Percentiles rank a stretch among this genome's conserved stretches.
Evolutionary conservation across 2,797 vertebrate species (phyloP).

Genomic region (Pterois miles): DNA sequence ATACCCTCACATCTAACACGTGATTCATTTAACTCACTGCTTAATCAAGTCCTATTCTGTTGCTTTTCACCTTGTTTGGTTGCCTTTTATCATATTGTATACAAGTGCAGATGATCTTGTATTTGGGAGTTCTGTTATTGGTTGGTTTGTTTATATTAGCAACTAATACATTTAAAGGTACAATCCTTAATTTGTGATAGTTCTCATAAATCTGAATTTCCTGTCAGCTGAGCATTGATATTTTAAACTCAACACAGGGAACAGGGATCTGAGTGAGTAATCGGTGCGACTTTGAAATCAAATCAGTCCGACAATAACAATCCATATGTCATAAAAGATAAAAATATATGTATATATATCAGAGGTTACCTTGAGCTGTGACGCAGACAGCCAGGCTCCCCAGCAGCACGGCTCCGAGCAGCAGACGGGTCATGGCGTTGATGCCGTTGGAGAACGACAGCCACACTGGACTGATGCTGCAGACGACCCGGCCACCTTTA

Average conservation of each 20-base stretch:
- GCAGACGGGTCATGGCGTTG: conserved; percentile 47
- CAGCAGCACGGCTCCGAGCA: conserved; percentile 58
- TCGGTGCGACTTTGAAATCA: background rate
- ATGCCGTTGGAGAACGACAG: conserved; percentile 2
- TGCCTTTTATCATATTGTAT: background rate
- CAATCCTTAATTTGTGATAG: background rate
- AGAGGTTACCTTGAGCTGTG: conserved; percentile 61
- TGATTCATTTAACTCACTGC: background rate
- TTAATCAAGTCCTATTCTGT: background rate
- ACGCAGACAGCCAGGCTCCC: conserved; percentile 17
- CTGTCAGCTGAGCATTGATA: background rate
- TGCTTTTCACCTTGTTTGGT: background rate
- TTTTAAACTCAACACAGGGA: background rate
- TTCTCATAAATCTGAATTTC: background rate
- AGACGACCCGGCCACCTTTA: conserved; percentile 20
- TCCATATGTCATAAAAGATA: background rate
- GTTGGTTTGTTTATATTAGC: background rate
- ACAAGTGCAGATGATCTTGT: background rate
- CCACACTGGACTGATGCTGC: conserved; percentile 21
- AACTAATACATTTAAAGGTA: background rate
- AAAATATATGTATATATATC: too few species aligned
- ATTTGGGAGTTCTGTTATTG: background rate
- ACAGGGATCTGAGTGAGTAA: background rate
- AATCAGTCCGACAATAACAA: background rate
- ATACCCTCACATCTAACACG: too few species aligned